phyloP scores from a whole-genome alignment of 2,888 invertebrate species.

The Spatulosminthurus flaviceps region DNA sequence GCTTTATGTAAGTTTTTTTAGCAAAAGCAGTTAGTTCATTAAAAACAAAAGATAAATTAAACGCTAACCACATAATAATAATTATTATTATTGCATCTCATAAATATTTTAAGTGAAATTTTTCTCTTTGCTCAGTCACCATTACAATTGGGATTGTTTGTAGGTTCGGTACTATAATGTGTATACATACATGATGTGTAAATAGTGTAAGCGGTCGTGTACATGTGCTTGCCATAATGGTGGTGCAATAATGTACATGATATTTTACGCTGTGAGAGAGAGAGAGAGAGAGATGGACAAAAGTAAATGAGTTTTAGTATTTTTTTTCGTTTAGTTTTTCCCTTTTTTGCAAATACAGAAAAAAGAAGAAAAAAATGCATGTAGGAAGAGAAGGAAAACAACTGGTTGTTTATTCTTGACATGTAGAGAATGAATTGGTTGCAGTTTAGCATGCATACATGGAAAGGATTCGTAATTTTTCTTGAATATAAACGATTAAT shows the following conservation, averaged over 20 bases:
- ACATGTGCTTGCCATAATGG: too few species aligned
- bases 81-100: constrained; percentile 1
- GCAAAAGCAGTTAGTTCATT: background rate
- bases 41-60: constrained; percentile 9
- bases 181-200: too few species aligned
- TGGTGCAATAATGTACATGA: background rate
- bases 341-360: background rate
- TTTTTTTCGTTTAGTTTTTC: background rate
- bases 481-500: constrained; percentile 19
- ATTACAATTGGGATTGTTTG: too few species aligned
- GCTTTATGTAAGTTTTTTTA: background rate
- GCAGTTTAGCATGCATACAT: background rate
- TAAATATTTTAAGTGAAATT: constrained; percentile 1
- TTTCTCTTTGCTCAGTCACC: background rate
- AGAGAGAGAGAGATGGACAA: constrained; percentile 2
- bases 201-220: too few species aligned
- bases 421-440: constrained; percentile 2
- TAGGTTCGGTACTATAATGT: too few species aligned
- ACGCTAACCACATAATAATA: constrained; percentile 12
- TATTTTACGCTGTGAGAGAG: background rate
- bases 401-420: constrained; percentile 14
- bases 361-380: background rate
- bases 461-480: constrained; percentile 15
- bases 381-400: constrained; percentile 9
- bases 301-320: constrained; percentile 13